A percentile compares a stretch with the other conserved stretches of the same genome.
Conservation (phyloP, 2,888 invertebrate species). For the Cyclophora punctaria region DNA sequence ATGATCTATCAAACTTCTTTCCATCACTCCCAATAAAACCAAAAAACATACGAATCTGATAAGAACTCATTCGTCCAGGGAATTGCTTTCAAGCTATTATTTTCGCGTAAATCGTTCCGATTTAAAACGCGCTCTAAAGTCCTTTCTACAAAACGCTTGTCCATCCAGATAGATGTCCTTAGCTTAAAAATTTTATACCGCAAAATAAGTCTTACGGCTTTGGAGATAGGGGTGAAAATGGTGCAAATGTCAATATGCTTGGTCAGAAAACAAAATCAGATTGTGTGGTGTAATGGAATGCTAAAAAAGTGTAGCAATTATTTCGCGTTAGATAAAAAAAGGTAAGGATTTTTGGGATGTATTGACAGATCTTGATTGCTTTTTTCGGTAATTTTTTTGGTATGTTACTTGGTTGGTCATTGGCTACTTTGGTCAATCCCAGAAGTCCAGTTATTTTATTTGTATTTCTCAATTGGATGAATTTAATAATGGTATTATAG, state of each 20-base stretch:
- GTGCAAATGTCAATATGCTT: slow-evolving; percentile 20
- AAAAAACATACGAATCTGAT: slow-evolving; percentile 15
- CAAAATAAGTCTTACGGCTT: slow-evolving; percentile 19
- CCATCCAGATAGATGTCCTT: slow-evolving; percentile 65
- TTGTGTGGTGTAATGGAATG: slow-evolving; percentile 58
- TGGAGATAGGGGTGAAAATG: slow-evolving; percentile 22
- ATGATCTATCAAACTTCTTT: no score
- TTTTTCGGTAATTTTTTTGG: no score
- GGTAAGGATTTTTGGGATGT: no score
- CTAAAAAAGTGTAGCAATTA: slow-evolving; percentile 72
- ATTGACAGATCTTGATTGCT: no score
- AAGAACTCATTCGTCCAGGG: slow-evolving; percentile 35
- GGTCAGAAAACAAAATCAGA: slow-evolving; percentile 38
- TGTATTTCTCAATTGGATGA: no score
- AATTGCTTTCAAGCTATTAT: slow-evolving; percentile 56
- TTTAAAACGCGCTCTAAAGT: slow-evolving; percentile 60
- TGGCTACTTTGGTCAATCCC: no score
- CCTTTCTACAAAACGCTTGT: slow-evolving; percentile 70
- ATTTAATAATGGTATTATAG: no score
- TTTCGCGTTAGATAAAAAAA: slow-evolving; percentile 8
- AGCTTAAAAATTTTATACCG: slow-evolving; percentile 26
- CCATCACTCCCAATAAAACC: neutral
- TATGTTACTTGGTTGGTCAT: no score
- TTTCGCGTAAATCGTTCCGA: slow-evolving; percentile 62
- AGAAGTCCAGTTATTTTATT: no score